Evolutionary conservation across 2,888 invertebrate genomes (phyloP).

Genomic region (Dendrolimus houi): DNA sequence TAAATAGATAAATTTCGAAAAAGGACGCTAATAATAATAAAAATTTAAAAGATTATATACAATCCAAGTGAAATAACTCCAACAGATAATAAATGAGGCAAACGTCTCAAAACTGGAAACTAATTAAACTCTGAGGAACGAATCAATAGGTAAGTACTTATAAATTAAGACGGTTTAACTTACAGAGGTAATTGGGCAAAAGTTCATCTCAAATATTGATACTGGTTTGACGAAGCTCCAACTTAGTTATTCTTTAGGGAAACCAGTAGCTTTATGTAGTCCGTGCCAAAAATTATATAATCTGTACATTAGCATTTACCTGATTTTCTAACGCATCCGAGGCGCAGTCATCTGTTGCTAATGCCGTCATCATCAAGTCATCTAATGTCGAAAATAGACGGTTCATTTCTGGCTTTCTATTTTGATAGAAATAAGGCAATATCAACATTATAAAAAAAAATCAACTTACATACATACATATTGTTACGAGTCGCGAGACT

Average conservation of each 20-base stretch:
- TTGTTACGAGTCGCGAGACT: no score
- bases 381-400: no score
- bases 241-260: neutral
- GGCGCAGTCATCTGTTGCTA: no score
- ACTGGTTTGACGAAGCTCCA: conserved; percentile 28
- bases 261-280: neutral
- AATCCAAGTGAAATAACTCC: no score
- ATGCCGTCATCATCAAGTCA: no score
- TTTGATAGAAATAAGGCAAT: no score
- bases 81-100: conserved; percentile 57
- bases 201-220: conserved; percentile 63
- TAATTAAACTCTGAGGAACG: conserved; percentile 63
- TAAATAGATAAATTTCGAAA: no score
- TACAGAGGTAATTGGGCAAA: conserved; percentile 63
- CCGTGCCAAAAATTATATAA: neutral
- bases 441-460: no score
- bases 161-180: conserved; percentile 65
- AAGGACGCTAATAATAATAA: no score
- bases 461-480: no score
- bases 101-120: conserved; percentile 54
- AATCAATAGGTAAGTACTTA: conserved; percentile 55
- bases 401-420: no score
- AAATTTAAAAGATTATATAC: no score
- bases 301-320: neutral
- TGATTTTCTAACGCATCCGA: neutral